phyloP scores from a whole-genome alignment of 2,797 vertebrate genomes.

The Hapalemur alaotrensis region DNA sequence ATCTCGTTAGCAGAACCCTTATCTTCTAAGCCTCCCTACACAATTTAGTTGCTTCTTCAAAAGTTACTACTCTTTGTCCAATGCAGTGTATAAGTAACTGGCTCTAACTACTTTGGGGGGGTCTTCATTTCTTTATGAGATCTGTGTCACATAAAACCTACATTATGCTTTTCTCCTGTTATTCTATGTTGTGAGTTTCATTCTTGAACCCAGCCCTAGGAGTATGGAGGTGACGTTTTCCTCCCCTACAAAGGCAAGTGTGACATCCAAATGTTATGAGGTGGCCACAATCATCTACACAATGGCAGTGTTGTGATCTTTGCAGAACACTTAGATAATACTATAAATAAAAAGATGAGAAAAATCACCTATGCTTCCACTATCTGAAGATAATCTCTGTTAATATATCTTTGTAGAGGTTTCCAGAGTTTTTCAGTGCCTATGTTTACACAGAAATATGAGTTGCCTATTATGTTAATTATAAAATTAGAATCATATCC shows the following conservation, averaged over 20 bases:
- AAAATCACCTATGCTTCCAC: background rate
- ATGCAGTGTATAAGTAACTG: background rate
- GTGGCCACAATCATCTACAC: rapidly evolving
- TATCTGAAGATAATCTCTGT: background rate
- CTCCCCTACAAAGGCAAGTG: background rate
- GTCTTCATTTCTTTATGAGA: background rate
- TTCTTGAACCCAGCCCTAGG: background rate
- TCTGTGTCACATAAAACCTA: background rate
- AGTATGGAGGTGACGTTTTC: background rate
- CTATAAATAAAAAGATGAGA: background rate
- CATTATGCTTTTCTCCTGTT: background rate
- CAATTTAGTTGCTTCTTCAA: background rate
- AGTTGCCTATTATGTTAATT: background rate
- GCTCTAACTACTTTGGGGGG: background rate
- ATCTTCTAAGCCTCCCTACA: background rate
- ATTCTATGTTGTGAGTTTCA: background rate
- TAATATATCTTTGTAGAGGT: background rate
- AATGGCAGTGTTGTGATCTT: background rate
- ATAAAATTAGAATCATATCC: background rate
- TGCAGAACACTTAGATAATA: background rate
- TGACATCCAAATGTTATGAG: rapidly evolving
- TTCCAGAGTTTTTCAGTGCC: background rate
- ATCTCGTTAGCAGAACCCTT: background rate
- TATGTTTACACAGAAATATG: background rate
- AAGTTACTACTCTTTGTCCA: background rate